phyloP scores from a whole-genome alignment of 1,140 invertebrate species.

The Acyrthosiphon pisum region DNA sequence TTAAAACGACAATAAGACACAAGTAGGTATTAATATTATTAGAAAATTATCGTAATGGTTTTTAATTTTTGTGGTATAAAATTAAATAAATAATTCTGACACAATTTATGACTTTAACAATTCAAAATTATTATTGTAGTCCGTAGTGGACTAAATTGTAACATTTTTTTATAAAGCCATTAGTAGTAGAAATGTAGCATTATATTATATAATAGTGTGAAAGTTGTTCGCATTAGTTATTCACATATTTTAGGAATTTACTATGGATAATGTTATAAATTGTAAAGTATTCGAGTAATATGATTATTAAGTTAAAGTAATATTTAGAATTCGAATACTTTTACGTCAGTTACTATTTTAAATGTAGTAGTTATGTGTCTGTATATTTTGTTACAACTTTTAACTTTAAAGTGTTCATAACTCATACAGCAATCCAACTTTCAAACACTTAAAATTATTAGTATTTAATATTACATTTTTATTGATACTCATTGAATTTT shows the following conservation, averaged over 20 bases:
- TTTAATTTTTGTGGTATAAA: too few relatives aligned
- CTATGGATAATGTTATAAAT: background rate
- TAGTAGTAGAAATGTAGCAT: background rate
- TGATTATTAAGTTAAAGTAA: background rate
- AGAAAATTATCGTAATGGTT: too few relatives aligned
- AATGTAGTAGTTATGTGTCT: background rate
- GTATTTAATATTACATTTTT: background rate
- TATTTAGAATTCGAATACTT: background rate
- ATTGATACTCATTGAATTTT: background rate
- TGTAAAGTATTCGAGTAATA: slow-evolving; percentile 9
- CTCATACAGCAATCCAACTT: background rate
- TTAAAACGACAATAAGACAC: too few relatives aligned
- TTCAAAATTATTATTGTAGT: background rate
- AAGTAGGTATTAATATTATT: too few relatives aligned
- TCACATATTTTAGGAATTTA: background rate
- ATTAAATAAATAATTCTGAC: too few relatives aligned
- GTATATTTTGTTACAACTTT: background rate
- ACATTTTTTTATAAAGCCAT: background rate
- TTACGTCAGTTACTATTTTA: background rate
- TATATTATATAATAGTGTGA: background rate
- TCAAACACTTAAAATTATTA: background rate
- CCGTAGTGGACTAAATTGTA: background rate
- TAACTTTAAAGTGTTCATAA: background rate
- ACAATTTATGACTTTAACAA: background rate
- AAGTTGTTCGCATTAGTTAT: background rate